A percentile compares a stretch with the other conserved stretches of the same genome.
Evolutionary conservation across 2,888 invertebrate species (phyloP).

Genomic region (Tortricodes alternella): DNA sequence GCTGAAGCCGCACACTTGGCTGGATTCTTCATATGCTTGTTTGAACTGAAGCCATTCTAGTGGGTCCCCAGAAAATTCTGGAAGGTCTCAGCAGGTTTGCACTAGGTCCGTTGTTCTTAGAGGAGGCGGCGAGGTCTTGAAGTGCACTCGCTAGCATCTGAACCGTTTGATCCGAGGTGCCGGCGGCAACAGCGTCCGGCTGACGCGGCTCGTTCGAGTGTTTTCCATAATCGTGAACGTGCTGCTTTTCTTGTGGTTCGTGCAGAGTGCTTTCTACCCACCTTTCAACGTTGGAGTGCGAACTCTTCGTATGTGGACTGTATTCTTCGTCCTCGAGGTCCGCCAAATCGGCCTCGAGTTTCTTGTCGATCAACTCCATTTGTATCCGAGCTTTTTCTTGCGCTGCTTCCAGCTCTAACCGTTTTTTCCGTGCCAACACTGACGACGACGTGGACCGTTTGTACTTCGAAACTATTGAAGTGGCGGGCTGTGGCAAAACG

Average conservation of each 20-base stretch:
- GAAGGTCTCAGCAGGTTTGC: conserved; percentile 31
- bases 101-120: conserved; percentile 3
- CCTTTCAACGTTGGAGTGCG: too few species aligned
- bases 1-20: conserved; percentile 33
- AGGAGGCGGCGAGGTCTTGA: conserved; percentile 22
- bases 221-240: conserved; percentile 3
- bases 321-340: not conserved
- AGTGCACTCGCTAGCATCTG: conserved; percentile 30
- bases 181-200: not conserved
- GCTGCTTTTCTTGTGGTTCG: conserved; percentile 11
- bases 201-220: too few species aligned
- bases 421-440: not conserved
- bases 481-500: too few species aligned
- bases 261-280: too few species aligned
- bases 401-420: conserved; percentile 11
- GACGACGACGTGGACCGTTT: too few species aligned
- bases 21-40: conserved; percentile 37
- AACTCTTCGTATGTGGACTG: too few species aligned
- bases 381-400: conserved; percentile 8
- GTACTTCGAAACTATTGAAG: too few species aligned
- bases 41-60: conserved; percentile 40
- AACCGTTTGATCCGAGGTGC: conserved; percentile 1
- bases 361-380: conserved; percentile 20
- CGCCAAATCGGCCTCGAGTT: conserved; percentile 13
- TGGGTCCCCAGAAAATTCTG: conserved; percentile 35